Evolutionary conservation across 2,797 vertebrate genomes (phyloP).

Genomic region (Ammospiza maritima): DNA sequence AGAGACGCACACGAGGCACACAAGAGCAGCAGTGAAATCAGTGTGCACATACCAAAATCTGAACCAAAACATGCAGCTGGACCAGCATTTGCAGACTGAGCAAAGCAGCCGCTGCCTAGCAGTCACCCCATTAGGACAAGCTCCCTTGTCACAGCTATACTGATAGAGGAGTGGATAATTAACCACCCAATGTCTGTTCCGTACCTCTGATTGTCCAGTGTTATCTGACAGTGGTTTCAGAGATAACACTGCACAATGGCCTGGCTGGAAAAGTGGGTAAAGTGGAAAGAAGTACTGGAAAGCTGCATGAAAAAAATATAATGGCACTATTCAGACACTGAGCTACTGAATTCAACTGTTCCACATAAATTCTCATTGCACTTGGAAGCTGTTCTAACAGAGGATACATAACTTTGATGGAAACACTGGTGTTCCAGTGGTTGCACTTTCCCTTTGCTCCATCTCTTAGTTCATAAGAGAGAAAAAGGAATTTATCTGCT

Average conservation of each 20-base stretch:
- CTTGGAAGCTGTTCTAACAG: not conserved
- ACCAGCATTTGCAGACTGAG: not conserved
- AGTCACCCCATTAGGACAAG: not conserved
- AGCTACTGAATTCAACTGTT: not conserved
- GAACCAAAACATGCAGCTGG: not conserved
- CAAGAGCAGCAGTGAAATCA: not conserved
- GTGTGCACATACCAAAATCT: not conserved
- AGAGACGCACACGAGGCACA: accelerated
- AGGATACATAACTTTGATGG: not conserved
- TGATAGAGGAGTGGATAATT: constrained; percentile 27
- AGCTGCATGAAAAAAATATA: not conserved
- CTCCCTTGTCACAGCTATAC: not conserved
- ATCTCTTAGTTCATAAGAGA: not conserved
- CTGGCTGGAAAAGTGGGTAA: not conserved
- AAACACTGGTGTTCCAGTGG: not conserved
- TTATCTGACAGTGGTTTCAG: constrained; percentile 9
- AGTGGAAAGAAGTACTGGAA: constrained; percentile 8
- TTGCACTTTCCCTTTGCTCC: not conserved
- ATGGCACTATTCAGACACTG: not conserved
- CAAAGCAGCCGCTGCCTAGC: not conserved
- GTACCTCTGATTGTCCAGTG: not conserved
- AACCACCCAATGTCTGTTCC: not conserved
- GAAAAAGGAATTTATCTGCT: not conserved
- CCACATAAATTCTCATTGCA: not conserved
- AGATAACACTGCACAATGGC: constrained; percentile 33